A percentile compares a stretch with the other conserved stretches of the same genome.
Evolutionary conservation across 92 coral and sea anemone species (phyloP).

Genomic region (Metridium senile): DNA sequence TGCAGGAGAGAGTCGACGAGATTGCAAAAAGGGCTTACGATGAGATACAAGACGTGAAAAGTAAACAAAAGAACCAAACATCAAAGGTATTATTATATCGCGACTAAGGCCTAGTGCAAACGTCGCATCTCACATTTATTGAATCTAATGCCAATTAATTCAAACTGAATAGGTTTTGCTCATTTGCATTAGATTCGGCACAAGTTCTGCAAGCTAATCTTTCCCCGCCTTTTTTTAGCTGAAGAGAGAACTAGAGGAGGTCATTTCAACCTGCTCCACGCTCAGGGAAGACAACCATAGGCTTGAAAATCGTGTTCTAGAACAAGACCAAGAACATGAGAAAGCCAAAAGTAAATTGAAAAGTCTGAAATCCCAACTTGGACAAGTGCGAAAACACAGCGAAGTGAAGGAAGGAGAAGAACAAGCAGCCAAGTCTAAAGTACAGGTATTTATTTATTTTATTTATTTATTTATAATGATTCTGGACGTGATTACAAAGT

Average conservation of each 20-base stretch:
- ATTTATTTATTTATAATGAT: no score
- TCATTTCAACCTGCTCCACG: conserved; percentile 45
- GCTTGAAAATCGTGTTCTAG: conserved; percentile 66
- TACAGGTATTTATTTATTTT: conserved; percentile 64
- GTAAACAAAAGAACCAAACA: conserved; percentile 73
- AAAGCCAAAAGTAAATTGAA: conserved; percentile 58
- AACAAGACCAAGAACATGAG: conserved; percentile 53
- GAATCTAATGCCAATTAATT: no score
- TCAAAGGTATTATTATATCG: conserved; percentile 60
- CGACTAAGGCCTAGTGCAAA: no score
- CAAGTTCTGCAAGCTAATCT: no score
- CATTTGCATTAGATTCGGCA: no score
- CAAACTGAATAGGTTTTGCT: no score
- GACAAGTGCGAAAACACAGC: conserved; percentile 59
- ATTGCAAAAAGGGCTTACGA: conserved; percentile 48
- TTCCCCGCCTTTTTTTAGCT: conserved; percentile 55
- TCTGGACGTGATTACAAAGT: no score
- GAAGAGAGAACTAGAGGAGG: conserved; percentile 83
- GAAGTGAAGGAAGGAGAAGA: conserved; percentile 67
- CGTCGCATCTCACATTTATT: no score
- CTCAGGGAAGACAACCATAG: conserved; percentile 69
- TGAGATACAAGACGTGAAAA: conserved; percentile 69
- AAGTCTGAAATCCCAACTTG: conserved; percentile 69
- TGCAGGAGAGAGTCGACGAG: conserved; percentile 67
- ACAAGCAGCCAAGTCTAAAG: conserved; percentile 57